Evolutionary conservation across 2,113 vertebrate genomes (phyloP).

Genomic region (Callipepla squamata): DNA sequence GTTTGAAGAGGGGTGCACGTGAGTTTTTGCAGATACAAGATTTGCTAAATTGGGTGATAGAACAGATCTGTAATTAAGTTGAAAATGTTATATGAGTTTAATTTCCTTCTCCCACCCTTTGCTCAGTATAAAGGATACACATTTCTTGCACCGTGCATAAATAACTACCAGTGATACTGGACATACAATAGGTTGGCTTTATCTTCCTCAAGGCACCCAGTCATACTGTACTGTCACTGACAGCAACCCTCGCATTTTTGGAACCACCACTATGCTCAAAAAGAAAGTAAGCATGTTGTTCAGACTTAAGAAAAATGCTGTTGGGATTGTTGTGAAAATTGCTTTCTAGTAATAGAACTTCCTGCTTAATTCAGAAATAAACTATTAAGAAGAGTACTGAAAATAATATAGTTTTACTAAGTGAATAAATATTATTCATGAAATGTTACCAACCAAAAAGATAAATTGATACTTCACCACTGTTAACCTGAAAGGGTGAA

Average conservation of each 20-base stretch:
- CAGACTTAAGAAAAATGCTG: background rate
- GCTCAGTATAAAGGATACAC: background rate
- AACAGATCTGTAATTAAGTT: background rate
- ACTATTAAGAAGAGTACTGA: background rate
- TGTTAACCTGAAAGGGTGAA: slow-evolving; percentile 58
- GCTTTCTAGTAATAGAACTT: background rate
- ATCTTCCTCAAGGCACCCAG: background rate
- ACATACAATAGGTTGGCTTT: rapidly evolving
- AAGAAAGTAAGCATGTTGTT: background rate
- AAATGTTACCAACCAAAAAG: slow-evolving; percentile 41
- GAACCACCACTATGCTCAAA: background rate
- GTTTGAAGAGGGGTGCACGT: background rate
- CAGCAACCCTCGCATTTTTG: background rate
- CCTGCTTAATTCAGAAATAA: background rate
- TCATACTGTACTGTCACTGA: background rate
- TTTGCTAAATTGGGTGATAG: background rate
- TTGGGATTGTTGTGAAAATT: background rate
- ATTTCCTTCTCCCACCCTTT: background rate
- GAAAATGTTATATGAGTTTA: background rate
- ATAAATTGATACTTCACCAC: slow-evolving; percentile 41
- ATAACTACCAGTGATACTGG: background rate
- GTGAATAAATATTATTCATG: slow-evolving; percentile 52
- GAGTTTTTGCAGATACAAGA: background rate
- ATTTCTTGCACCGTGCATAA: background rate
- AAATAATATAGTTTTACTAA: slow-evolving; percentile 29